These are phyloP conservation scores for Gortyna flavago DNA, from an alignment of 2,888 invertebrate genomes.

Conservation along the genomic window DNA sequence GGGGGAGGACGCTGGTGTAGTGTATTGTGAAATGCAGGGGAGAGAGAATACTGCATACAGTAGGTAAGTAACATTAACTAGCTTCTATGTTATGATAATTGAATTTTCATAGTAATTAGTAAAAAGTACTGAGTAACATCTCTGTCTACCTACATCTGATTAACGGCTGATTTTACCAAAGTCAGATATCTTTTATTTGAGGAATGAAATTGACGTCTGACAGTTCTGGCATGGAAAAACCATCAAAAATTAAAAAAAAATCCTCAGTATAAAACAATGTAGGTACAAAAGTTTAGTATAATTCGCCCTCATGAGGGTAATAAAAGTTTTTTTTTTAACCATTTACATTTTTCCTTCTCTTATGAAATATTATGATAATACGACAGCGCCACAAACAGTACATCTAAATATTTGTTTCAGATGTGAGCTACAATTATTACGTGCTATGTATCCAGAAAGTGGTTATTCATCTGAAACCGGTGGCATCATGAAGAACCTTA, in stretches of 20 bases:
- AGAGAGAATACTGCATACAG: slow-evolving; percentile 95
- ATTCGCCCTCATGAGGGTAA: neutral
- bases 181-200: too few relatives aligned
- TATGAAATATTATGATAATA: neutral
- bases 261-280: too few relatives aligned
- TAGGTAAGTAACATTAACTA: slow-evolving; percentile 72
- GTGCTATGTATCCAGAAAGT: slow-evolving; percentile 94
- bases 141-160: too few relatives aligned
- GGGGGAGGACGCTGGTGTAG: slow-evolving; percentile 97
- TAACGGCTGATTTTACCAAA: too few relatives aligned
- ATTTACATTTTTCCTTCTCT: too few relatives aligned
- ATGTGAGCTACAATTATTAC: slow-evolving; percentile 91
- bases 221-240: too few relatives aligned
- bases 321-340: neutral
- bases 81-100: neutral
- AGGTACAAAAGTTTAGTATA: too few relatives aligned
- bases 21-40: slow-evolving; percentile 99
- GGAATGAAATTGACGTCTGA: too few relatives aligned
- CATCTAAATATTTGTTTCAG: slow-evolving; percentile 73
- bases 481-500: slow-evolving; percentile 95
- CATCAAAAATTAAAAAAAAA: too few relatives aligned
- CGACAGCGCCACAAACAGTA: neutral
- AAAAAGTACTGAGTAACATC: neutral
- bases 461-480: slow-evolving; percentile 97
- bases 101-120: slow-evolving; percentile 1